These are phyloP conservation scores for Chelon labrosus DNA, from an alignment of 2,797 vertebrate genomes.

Conservation along the genomic window DNA sequence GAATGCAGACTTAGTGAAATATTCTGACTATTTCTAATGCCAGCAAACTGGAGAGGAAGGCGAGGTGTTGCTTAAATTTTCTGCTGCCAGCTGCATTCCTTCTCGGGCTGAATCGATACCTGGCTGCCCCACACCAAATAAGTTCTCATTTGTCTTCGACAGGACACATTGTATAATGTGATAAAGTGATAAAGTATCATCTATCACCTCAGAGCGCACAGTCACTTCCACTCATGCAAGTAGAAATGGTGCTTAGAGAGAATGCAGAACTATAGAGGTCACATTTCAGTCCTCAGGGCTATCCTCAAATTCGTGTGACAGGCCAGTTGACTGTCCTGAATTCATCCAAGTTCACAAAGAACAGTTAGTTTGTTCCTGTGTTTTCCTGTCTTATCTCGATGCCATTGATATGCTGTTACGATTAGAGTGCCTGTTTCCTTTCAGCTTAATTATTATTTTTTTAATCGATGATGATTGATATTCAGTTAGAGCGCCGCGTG, in stretches of 20 bases:
- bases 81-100: neutral
- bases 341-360: neutral
- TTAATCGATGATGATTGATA: slow-evolving; percentile 20
- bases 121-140: neutral
- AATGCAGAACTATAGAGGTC: slow-evolving; percentile 21
- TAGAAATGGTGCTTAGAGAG: neutral
- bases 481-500: neutral
- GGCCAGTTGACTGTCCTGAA: neutral
- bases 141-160: neutral
- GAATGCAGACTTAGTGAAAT: slow-evolving; percentile 12
- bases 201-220: neutral
- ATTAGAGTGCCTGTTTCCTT: slow-evolving; percentile 13
- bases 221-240: slow-evolving; percentile 10
- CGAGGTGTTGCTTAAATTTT: neutral
- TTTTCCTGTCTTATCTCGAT: neutral
- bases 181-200: neutral
- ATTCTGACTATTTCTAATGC: neutral
- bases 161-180: neutral
- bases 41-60: slow-evolving; percentile 5
- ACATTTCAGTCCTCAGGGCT: slow-evolving; percentile 20
- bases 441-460: neutral
- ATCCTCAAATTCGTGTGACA: neutral
- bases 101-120: neutral
- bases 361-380: neutral
- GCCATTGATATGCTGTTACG: slow-evolving; percentile 6